Evolutionary conservation across 2,113 vertebrate genomes (phyloP), one percentile per base, ranked within the genome.

Genomic region (Platycercus adscitus): DNA sequence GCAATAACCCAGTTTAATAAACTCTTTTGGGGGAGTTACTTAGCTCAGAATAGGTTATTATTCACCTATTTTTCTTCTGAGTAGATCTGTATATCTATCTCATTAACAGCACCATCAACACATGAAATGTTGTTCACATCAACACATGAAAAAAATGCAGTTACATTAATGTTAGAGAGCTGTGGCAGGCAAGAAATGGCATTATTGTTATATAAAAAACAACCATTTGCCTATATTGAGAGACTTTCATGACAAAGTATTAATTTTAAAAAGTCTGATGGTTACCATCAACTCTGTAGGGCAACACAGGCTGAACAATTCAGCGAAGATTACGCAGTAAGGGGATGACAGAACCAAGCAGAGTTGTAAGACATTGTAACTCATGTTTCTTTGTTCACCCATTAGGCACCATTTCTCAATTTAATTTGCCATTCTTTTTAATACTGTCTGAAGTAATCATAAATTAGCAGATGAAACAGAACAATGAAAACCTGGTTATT

Each of bases 401-500:
- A 86, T 82, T 96, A 81, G 73, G 37, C 58, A 70, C 17, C 28
- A 17, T 93, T 93, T 88, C 83, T 91, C 86, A 46, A 70, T 94
- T 91, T 91, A 81, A 88, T 93, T 93, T 94, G 14, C 82, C 91
- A 44, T 91, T 86, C 70, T 82, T 20, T 85, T 52, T 77, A 83
- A 93, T 93, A 65, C 18, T 66, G 47, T 93, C 50, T 81, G 71
- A 73, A 96, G 55, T 68, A 95, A 92, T 92, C n/a, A 80, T 85
- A 97, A 95, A 96, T 92, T 90, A 93, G 29, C 71, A 79, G 58
- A 93, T 93, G 93, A 93, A 92, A 63, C 17, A 81, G 82, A 95
- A 86, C 94, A 96, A 92, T 86, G 84, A 91, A 92, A 94, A 85
- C 50, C 39, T 94, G 81, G 53, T 70, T 97, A 81, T 91, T 96